Conservation (phyloP, 2,797 vertebrate species). For the Xenentodon cancila region DNA sequence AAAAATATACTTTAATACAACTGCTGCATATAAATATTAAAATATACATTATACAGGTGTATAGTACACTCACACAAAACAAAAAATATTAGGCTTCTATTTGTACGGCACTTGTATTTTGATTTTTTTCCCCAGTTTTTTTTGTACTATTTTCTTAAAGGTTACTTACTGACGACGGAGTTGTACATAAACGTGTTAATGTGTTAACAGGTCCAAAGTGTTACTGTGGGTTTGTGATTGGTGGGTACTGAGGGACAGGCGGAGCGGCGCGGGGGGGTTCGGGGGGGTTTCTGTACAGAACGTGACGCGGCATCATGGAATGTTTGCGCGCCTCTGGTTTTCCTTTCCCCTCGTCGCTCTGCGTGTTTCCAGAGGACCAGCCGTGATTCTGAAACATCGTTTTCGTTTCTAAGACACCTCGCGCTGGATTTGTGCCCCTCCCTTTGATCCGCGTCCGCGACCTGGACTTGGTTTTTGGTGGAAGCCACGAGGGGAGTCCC, state of each 20-base stretch:
- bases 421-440: no score
- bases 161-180: conserved; percentile 70
- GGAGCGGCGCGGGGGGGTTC: background rate
- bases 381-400: conserved; percentile 13
- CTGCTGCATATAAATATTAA: conserved; percentile 87
- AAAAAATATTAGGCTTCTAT: conserved; percentile 82
- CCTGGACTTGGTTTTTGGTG: no score
- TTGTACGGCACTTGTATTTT: conserved; percentile 81
- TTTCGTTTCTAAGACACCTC: no score
- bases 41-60: conserved; percentile 84
- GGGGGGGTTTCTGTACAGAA: conserved; percentile 67
- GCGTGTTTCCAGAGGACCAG: conserved; percentile 23
- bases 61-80: conserved; percentile 80
- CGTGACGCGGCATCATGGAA: conserved; percentile 70
- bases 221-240: conserved; percentile 61
- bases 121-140: conserved; percentile 17
- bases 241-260: conserved; percentile 47
- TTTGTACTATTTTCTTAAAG: conserved; percentile 59
- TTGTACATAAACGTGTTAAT: conserved; percentile 72
- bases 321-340: conserved; percentile 60
- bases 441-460: background rate
- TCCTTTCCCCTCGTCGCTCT: conserved; percentile 23
- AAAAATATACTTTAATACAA: conserved; percentile 86
- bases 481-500: no score
- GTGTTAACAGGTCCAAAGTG: conserved; percentile 66